Conservation (phyloP, 2,797 vertebrate genomes). For the Menidia menidia region DNA sequence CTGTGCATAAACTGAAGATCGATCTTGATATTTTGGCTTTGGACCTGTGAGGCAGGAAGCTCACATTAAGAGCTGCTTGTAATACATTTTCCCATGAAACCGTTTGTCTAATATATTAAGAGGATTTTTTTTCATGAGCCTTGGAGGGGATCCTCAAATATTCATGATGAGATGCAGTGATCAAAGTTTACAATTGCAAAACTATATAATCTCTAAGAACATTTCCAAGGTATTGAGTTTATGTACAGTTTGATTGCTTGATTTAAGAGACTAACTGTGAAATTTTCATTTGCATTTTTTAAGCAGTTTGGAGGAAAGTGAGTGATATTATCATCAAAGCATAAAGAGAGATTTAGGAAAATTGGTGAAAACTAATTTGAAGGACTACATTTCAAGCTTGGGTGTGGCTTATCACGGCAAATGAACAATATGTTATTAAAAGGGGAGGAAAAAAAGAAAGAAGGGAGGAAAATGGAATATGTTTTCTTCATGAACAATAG, state of each 20-base stretch:
- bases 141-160: conserved; percentile 16
- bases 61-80: not conserved
- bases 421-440: not conserved
- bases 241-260: not conserved
- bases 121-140: not conserved
- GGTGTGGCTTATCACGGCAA: not conserved
- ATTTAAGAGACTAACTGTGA: not conserved
- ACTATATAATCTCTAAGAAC: not conserved
- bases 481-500: not conserved
- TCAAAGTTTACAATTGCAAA: not conserved
- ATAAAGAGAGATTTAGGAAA: not conserved
- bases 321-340: not conserved
- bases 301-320: not conserved
- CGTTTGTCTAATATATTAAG: not conserved
- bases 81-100: not conserved
- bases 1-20: too few relatives aligned
- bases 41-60: too few relatives aligned
- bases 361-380: not conserved
- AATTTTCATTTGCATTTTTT: not conserved
- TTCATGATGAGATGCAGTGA: conserved; percentile 7
- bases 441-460: not conserved
- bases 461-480: not conserved
- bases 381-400: not conserved
- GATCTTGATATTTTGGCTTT: too few relatives aligned
- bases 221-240: not conserved